Evolutionary conservation across 2,797 vertebrate species (phyloP).

Genomic region (Meriones psammophilus): DNA sequence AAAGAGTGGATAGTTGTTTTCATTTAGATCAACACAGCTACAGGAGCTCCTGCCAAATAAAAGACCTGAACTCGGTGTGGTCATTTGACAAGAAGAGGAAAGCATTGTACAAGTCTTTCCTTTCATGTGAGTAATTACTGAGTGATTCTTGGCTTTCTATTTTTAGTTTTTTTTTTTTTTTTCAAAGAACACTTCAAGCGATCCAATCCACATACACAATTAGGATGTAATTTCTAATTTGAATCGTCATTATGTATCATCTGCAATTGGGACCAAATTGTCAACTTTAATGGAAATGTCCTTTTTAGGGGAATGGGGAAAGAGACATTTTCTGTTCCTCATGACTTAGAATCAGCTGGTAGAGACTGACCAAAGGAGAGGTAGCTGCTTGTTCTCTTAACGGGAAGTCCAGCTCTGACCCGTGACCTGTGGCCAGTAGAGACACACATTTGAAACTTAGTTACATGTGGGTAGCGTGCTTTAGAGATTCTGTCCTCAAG

Average conservation of each 20-base stretch:
- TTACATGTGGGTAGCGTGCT: neutral
- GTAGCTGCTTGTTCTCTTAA: constrained; percentile 52
- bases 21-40: neutral
- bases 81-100: constrained; percentile 8
- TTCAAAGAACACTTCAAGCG: constrained; percentile 11
- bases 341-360: neutral
- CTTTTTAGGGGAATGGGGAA: neutral
- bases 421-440: constrained; percentile 7
- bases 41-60: neutral
- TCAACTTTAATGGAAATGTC: constrained; percentile 53
- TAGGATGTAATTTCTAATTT: constrained; percentile 60
- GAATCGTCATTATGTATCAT: constrained; percentile 21
- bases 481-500: constrained; percentile 6
- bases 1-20: neutral
- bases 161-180: neutral
- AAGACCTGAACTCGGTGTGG: neutral
- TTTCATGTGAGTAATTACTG: neutral
- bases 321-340: constrained; percentile 8
- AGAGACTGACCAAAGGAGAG: neutral
- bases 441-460: neutral
- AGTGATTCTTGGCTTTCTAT: constrained; percentile 37
- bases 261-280: constrained; percentile 64
- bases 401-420: neutral
- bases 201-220: constrained; percentile 34
- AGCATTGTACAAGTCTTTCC: neutral